These are phyloP conservation scores for Drosophila lutescens DNA, from an alignment of 2,888 invertebrate genomes.

Conservation along the genomic window DNA sequence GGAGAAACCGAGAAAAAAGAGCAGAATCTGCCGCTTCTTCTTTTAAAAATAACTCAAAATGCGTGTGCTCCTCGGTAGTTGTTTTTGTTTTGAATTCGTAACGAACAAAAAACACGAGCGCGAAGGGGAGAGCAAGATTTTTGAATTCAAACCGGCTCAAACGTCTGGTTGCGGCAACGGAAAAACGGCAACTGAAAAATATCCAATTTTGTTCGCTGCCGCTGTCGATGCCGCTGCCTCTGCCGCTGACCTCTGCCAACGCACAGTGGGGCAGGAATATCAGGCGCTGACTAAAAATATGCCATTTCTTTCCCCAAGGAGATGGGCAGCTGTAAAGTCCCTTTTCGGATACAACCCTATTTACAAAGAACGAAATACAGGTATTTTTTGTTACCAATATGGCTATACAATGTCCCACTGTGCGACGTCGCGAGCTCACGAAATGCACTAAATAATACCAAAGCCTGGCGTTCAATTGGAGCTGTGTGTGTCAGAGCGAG, in stretches of 20 bases:
- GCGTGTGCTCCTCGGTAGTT: conserved; percentile 27
- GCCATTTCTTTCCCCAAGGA: neutral
- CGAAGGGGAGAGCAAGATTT: conserved; percentile 8
- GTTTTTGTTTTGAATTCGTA: conserved; percentile 49
- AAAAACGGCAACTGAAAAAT: conserved; percentile 43
- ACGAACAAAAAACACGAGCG: conserved; percentile 41
- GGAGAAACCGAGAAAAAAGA: conserved; percentile 38
- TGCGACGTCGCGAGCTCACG: conserved; percentile 2
- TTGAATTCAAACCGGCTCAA: conserved; percentile 11
- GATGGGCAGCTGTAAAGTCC: no score
- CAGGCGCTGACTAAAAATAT: neutral
- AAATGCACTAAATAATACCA: conserved; percentile 17
- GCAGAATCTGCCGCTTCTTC: conserved; percentile 27
- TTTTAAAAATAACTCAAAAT: conserved; percentile 47
- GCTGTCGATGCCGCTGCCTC: neutral
- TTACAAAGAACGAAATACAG: neutral
- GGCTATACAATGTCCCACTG: neutral
- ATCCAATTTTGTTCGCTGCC: neutral
- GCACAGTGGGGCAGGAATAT: conserved; percentile 3
- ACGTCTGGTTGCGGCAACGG: conserved; percentile 36
- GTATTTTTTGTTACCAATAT: neutral
- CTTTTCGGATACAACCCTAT: no score
- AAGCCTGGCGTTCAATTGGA: conserved; percentile 24
- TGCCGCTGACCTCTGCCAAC: conserved; percentile 1
- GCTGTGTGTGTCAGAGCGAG: conserved; percentile 45